Evolutionary conservation across 2,888 invertebrate species (phyloP).

Genomic region (Octodonta nipae): DNA sequence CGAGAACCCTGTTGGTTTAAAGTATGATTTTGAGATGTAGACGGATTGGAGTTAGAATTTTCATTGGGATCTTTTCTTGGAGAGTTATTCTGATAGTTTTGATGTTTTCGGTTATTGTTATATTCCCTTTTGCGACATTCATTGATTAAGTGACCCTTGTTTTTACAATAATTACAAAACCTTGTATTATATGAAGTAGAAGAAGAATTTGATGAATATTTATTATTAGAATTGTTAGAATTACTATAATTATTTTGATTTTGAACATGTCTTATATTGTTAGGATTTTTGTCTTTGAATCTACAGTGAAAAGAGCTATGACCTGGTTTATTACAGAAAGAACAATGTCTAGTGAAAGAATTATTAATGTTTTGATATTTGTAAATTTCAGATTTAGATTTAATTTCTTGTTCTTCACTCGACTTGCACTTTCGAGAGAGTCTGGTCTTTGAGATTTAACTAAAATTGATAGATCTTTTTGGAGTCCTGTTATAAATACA

Average conservation of each 20-base stretch:
- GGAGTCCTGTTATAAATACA: conserved; percentile 9
- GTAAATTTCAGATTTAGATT: conserved; percentile 10
- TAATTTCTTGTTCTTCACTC: conserved; percentile 11
- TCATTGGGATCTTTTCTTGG: too few relatives aligned
- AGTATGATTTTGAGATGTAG: conserved; percentile 11
- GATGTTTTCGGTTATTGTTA: conserved; percentile 2
- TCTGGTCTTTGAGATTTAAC: conserved; percentile 9
- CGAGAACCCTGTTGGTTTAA: too few relatives aligned
- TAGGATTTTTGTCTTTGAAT: conserved; percentile 7
- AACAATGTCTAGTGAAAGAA: too few relatives aligned
- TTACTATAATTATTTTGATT: too few relatives aligned
- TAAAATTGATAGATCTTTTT: conserved; percentile 7
- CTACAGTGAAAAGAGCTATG: conserved; percentile 5
- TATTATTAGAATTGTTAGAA: too few relatives aligned
- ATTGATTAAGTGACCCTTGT: too few relatives aligned
- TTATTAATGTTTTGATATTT: too few relatives aligned
- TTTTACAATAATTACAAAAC: conserved; percentile 3
- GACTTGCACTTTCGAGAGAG: conserved; percentile 11
- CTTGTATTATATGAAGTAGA: too few relatives aligned
- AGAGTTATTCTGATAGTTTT: not conserved
- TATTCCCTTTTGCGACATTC: too few relatives aligned
- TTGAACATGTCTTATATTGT: conserved; percentile 5
- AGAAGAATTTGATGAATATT: too few relatives aligned
- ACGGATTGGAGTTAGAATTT: conserved; percentile 11
- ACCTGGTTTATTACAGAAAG: conserved; percentile 8